phyloP scores from a whole-genome alignment of 2,113 vertebrate species.

The Sphaerodactylus townsendi region DNA sequence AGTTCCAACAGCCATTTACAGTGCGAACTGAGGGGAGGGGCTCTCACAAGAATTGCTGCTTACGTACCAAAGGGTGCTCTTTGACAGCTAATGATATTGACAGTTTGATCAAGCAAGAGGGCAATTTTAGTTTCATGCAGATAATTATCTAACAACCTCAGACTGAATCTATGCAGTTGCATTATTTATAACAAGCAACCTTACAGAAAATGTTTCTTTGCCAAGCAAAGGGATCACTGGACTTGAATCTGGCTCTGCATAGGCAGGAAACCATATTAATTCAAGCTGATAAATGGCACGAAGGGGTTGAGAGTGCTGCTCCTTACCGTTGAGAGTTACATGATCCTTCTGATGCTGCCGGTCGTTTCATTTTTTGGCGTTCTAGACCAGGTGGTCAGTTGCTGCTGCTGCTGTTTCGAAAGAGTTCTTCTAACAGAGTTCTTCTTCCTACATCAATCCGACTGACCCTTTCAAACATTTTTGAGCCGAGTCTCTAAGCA shows the following conservation, averaged over 20 bases:
- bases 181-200: background rate
- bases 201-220: background rate
- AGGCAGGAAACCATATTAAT: constrained; percentile 51
- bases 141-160: background rate
- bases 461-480: constrained; percentile 50
- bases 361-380: background rate
- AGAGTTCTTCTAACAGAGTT: background rate
- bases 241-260: background rate
- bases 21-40: no score
- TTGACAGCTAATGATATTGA: background rate
- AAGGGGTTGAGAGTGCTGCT: background rate
- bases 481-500: constrained; percentile 50
- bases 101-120: constrained; percentile 9
- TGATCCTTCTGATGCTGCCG: constrained; percentile 9
- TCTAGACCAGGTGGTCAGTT: constrained; percentile 20
- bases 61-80: no score
- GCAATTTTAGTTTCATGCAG: constrained; percentile 25
- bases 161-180: constrained; percentile 6
- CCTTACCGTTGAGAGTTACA: constrained; percentile 20
- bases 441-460: constrained; percentile 15
- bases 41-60: no score
- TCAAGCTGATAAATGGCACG: constrained; percentile 30
- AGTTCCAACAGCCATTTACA: no score
- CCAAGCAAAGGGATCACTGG: constrained; percentile 31
- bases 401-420: background rate